Conservation (phyloP, 2,888 invertebrate genomes). For the Leptinotarsa rubiginosa region DNA sequence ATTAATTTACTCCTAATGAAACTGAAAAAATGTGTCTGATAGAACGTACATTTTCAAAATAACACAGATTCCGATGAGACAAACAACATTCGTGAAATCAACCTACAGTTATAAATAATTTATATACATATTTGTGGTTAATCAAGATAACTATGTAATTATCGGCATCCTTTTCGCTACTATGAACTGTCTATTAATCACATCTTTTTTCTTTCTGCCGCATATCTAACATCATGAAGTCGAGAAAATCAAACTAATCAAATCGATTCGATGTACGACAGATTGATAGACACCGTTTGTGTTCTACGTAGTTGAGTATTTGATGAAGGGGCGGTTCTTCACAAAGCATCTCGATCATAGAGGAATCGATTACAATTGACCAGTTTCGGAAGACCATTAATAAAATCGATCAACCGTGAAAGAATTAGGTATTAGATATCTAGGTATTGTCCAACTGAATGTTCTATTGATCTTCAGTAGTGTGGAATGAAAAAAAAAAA, state of each 20-base stretch:
- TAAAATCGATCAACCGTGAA: constrained; percentile 1
- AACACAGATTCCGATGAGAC: background rate
- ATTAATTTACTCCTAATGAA: no score
- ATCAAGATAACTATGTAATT: background rate
- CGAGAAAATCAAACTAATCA: background rate
- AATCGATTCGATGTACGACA: background rate
- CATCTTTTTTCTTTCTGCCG: background rate
- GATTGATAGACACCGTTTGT: constrained; percentile 13
- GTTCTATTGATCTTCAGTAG: background rate
- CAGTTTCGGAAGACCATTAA: background rate
- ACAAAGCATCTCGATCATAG: constrained; percentile 9
- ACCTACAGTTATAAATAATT: background rate
- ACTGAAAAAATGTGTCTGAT: no score
- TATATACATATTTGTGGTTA: background rate
- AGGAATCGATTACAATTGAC: constrained; percentile 4
- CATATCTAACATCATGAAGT: constrained; percentile 4
- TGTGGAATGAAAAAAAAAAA: no score
- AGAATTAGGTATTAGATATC: constrained; percentile 5
- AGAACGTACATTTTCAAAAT: background rate
- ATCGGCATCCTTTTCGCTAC: background rate
- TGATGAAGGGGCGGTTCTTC: constrained; percentile 5
- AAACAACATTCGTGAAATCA: background rate
- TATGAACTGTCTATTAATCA: background rate
- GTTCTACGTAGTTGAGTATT: constrained; percentile 9
- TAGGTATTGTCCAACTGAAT: background rate